Evolutionary conservation across 2,113 vertebrate genomes (phyloP).

Genomic region (Phycodurus eques): DNA sequence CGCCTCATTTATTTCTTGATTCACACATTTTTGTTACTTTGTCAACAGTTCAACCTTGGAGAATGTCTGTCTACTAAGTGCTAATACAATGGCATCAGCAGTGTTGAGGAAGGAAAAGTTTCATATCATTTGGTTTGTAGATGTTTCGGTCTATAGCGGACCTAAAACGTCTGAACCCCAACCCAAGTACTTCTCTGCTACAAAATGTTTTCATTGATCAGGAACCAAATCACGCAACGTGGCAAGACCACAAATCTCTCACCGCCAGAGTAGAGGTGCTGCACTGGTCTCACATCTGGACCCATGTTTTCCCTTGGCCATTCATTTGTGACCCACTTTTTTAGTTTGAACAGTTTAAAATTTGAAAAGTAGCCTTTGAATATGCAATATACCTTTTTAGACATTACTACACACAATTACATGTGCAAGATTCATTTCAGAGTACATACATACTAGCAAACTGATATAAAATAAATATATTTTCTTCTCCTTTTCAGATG

Average conservation of each 20-base stretch:
- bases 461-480: too few relatives aligned
- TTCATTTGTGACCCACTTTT: not conserved
- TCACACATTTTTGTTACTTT: not conserved
- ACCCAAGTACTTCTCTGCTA: not conserved
- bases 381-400: too few relatives aligned
- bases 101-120: not conserved
- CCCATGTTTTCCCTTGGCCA: not conserved
- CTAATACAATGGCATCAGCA: not conserved
- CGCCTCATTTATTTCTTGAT: not conserved
- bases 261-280: not conserved
- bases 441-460: too few relatives aligned
- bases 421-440: too few relatives aligned
- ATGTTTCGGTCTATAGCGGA: not conserved
- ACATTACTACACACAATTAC: too few relatives aligned
- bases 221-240: not conserved
- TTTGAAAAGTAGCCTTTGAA: too few relatives aligned
- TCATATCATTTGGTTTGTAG: not conserved
- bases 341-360: not conserved
- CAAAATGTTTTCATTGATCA: not conserved
- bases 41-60: not conserved
- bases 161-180: not conserved
- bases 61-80: not conserved
- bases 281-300: not conserved
- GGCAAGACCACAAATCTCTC: not conserved
- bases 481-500: too few relatives aligned